Evolutionary conservation across 2,113 vertebrate genomes (phyloP).

Genomic region (Ctenomys sociabilis): DNA sequence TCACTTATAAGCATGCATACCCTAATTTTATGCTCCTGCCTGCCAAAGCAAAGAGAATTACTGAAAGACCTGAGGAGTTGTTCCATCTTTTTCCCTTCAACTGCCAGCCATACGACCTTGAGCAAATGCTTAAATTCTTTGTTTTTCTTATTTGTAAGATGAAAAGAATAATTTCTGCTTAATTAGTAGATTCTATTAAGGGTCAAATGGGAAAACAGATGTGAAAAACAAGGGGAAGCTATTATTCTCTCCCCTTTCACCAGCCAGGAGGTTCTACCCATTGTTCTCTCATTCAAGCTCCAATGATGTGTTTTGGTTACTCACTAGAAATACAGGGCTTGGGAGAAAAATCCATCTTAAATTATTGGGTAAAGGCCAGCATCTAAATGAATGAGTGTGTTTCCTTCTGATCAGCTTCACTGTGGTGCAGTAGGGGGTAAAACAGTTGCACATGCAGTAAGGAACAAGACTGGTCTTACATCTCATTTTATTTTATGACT

Average conservation of each 20-base stretch:
- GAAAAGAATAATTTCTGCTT: not conserved
- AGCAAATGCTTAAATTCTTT: not conserved
- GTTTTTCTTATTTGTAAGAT: not conserved
- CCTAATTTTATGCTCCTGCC: not conserved
- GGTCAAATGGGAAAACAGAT: conserved; percentile 20
- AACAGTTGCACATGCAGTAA: not conserved
- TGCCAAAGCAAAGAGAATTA: not conserved
- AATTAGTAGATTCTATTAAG: not conserved
- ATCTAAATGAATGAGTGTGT: not conserved
- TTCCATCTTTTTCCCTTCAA: not conserved
- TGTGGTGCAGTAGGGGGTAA: not conserved
- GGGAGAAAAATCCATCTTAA: not conserved
- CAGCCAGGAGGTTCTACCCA: not conserved
- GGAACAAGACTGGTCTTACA: not conserved
- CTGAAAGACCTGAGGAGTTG: not conserved
- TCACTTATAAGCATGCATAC: not conserved
- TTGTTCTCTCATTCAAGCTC: not conserved
- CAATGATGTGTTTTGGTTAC: not conserved
- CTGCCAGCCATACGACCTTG: not conserved
- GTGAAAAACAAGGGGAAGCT: not conserved
- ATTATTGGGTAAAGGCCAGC: not conserved
- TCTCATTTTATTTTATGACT: not conserved
- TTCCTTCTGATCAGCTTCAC: not conserved
- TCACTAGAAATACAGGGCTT: not conserved
- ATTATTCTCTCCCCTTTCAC: not conserved